Evolutionary conservation across 2,888 invertebrate genomes (phyloP).

Genomic region (Podotricha telesiphe): DNA sequence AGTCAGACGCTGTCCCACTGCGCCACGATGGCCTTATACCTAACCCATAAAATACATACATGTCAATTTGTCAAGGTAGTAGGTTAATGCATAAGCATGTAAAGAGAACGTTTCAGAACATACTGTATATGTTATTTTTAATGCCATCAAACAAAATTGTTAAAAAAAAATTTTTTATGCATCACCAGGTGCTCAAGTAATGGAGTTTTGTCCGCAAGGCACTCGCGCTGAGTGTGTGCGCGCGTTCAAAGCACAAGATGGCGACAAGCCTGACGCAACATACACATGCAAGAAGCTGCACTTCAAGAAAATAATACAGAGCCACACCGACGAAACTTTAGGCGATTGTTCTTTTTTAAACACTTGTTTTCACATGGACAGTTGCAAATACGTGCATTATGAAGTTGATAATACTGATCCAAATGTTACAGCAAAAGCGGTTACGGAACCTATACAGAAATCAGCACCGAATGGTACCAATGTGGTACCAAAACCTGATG

Average conservation of each 20-base stretch:
- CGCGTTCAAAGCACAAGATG: slow-evolving; percentile 52
- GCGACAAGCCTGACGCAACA: slow-evolving; percentile 49
- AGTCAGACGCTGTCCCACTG: too few relatives aligned
- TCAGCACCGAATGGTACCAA: slow-evolving; percentile 62
- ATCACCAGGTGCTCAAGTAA: slow-evolving; percentile 89
- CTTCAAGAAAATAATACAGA: slow-evolving; percentile 97
- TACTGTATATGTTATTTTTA: too few relatives aligned
- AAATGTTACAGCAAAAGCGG: slow-evolving; percentile 63
- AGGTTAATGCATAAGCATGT: too few relatives aligned
- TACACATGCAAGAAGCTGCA: slow-evolving; percentile 92
- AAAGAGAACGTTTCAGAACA: too few relatives aligned
- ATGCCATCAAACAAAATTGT: too few relatives aligned
- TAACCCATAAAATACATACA: too few relatives aligned
- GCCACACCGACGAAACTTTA: slow-evolving; percentile 96
- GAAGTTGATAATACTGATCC: slow-evolving; percentile 92
- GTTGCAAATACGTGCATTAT: slow-evolving; percentile 95
- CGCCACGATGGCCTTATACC: too few relatives aligned
- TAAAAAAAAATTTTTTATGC: neutral
- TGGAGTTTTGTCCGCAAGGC: slow-evolving; percentile 98
- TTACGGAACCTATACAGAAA: slow-evolving; percentile 54
- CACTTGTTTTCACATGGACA: slow-evolving; percentile 99
- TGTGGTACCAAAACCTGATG: slow-evolving; percentile 64
- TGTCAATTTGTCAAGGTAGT: too few relatives aligned
- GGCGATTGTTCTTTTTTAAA: slow-evolving; percentile 99
- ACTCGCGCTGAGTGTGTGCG: slow-evolving; percentile 94